These are phyloP conservation scores for Cantharis nigra DNA, from an alignment of 2,888 invertebrate species.

Conservation along the genomic window DNA sequence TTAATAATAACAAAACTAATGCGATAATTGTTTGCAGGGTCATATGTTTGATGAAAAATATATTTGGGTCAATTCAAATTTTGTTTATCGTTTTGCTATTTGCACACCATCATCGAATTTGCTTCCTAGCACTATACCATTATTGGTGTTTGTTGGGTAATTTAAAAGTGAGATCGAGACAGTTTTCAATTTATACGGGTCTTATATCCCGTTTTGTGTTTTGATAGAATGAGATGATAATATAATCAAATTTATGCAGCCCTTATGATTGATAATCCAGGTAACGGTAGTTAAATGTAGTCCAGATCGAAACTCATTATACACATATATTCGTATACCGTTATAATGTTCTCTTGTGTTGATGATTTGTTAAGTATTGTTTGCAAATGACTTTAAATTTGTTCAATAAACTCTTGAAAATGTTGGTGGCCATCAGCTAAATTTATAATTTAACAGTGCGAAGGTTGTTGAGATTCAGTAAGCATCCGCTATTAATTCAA, in stretches of 20 bases:
- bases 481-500: not conserved
- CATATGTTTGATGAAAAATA: not conserved
- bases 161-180: constrained; percentile 13
- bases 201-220: constrained; percentile 26
- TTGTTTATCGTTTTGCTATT: not conserved
- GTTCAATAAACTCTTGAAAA: constrained; percentile 25
- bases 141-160: not conserved
- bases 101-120: not conserved
- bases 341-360: constrained; percentile 29
- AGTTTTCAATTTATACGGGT: constrained; percentile 20
- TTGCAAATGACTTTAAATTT: constrained; percentile 32
- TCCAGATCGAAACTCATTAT: constrained; percentile 31
- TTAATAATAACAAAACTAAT: constrained; percentile 20
- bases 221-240: constrained; percentile 26
- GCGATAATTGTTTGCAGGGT: constrained; percentile 22
- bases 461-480: not conserved
- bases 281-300: constrained; percentile 36
- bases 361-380: constrained; percentile 36
- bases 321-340: constrained; percentile 27
- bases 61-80: constrained; percentile 12
- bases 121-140: not conserved
- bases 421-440: constrained; percentile 7
- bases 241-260: constrained; percentile 27
- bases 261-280: constrained; percentile 30
- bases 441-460: constrained; percentile 3